phyloP scores from a whole-genome alignment of 2,888 invertebrate species.

The Troides helena region DNA sequence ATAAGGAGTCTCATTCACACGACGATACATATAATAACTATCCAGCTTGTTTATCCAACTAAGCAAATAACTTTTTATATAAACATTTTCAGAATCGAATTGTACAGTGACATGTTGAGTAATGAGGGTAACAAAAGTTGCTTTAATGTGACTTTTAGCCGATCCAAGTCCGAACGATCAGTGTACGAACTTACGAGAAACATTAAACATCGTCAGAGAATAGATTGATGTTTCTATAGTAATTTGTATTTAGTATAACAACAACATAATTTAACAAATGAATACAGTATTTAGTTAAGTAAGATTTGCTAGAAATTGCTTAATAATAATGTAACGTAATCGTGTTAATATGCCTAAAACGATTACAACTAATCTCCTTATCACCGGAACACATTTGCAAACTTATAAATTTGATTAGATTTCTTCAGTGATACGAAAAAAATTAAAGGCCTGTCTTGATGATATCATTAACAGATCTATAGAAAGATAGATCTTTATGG shows the following conservation, averaged over 20 bases:
- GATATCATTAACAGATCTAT: not conserved
- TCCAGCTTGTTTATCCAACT: too few species aligned
- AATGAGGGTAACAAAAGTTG: too few species aligned
- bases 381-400: not conserved
- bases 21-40: too few species aligned
- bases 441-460: not conserved
- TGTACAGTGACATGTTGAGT: too few species aligned
- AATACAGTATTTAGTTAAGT: not conserved
- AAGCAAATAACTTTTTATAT: too few species aligned
- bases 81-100: too few species aligned
- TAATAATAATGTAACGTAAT: not conserved
- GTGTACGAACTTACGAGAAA: too few species aligned
- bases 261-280: not conserved
- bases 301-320: not conserved
- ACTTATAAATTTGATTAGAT: not conserved
- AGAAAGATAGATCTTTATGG: too few species aligned
- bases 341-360: not conserved
- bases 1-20: too few species aligned
- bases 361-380: not conserved
- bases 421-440: not conserved
- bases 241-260: not conserved
- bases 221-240: not conserved
- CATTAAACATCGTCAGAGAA: too few species aligned
- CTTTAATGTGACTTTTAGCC: too few species aligned
- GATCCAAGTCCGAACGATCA: too few species aligned